A percentile compares a stretch with the other conserved stretches of the same genome.
Conservation (phyloP, 2,888 invertebrate genomes). For the Agrotis segetum region DNA sequence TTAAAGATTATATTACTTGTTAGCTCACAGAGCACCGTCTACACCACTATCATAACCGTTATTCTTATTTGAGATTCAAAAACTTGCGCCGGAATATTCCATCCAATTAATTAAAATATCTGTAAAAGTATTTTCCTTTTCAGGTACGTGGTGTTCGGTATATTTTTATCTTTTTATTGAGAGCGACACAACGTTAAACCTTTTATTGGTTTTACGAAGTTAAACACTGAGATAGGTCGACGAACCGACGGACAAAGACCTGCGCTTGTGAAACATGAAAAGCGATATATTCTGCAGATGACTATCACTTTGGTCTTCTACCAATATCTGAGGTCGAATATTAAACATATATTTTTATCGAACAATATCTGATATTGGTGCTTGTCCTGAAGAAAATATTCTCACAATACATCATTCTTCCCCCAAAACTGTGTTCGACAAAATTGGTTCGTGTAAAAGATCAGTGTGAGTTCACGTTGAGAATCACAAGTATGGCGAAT, state of each 20-base stretch:
- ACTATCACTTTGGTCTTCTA: constrained; percentile 1
- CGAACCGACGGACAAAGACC: constrained; percentile 39
- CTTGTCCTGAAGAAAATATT: constrained; percentile 58
- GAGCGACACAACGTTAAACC: constrained; percentile 21
- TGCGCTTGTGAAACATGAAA: constrained; percentile 25
- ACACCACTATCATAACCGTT: constrained; percentile 45
- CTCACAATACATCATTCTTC: constrained; percentile 64
- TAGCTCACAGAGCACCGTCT: constrained; percentile 22
- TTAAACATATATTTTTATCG: constrained; percentile 47
- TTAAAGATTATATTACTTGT: constrained; percentile 58
- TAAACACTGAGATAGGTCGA: constrained; percentile 33
- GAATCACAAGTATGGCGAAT: constrained; percentile 76
- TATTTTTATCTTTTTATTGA: constrained; percentile 32
- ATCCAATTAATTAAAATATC: constrained; percentile 43
- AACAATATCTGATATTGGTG: constrained; percentile 61
- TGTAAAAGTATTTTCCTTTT: constrained; percentile 23
- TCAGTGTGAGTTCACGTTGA: constrained; percentile 67
- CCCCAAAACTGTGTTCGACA: constrained; percentile 65
- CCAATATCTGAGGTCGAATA: constrained; percentile 38
- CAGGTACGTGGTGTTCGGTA: constrained; percentile 9
- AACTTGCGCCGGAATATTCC: constrained; percentile 43
- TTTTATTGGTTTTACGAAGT: constrained; percentile 37
- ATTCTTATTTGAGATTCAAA: constrained; percentile 37
- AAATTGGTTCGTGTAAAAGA: constrained; percentile 76
- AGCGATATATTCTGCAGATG: constrained; percentile 6